phyloP scores from a whole-genome alignment of 2,888 invertebrate species.

The Nymphalis polychloros region DNA sequence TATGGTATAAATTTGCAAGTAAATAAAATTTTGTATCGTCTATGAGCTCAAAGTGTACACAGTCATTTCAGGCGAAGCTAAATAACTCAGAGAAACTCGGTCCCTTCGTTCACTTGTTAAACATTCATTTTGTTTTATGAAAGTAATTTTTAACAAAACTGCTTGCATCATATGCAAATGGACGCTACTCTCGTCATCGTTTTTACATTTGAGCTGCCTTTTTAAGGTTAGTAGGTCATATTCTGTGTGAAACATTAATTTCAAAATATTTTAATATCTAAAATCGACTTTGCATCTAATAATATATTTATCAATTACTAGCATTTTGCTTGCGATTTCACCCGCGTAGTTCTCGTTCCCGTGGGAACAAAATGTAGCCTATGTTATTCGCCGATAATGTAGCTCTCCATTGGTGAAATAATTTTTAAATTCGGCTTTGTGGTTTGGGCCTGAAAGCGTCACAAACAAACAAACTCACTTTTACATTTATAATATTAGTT shows the following conservation, averaged over 20 bases:
- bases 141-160: constrained; percentile 6
- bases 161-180: constrained; percentile 11
- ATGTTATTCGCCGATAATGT: too few species aligned
- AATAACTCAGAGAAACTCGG: neutral
- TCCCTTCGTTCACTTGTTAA: neutral
- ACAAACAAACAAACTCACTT: too few species aligned
- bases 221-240: constrained; percentile 12
- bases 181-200: constrained; percentile 8
- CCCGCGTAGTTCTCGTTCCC: too few species aligned
- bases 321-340: too few species aligned
- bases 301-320: too few species aligned
- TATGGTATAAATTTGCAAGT: constrained; percentile 1
- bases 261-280: neutral
- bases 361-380: too few species aligned
- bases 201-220: constrained; percentile 9
- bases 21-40: neutral
- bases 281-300: too few species aligned
- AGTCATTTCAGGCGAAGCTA: too few species aligned
- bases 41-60: neutral
- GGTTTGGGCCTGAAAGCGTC: too few species aligned
- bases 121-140: constrained; percentile 6
- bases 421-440: too few species aligned
- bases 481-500: too few species aligned
- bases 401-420: too few species aligned
- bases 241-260: neutral